Evolutionary conservation across 2,888 invertebrate species (phyloP).

Genomic region (Ichneumoninae sp.): DNA sequence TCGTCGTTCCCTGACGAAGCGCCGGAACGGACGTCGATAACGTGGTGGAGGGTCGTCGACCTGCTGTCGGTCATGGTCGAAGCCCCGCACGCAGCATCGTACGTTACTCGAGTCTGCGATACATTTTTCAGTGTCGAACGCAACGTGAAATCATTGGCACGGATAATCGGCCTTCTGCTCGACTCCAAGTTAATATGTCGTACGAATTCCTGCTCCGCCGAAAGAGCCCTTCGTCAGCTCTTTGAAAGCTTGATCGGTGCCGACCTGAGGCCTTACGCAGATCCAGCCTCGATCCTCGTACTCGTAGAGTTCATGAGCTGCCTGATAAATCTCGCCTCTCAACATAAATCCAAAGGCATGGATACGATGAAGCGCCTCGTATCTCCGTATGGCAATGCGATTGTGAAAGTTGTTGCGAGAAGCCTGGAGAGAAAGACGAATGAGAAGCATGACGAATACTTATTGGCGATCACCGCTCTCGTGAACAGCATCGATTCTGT

Average conservation of each 20-base stretch:
- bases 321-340: conserved; percentile 54
- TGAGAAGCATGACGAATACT: conserved; percentile 60
- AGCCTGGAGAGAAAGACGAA: conserved; percentile 62
- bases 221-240: conserved; percentile 66
- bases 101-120: conserved; percentile 58
- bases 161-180: conserved; percentile 72
- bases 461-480: conserved; percentile 21
- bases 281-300: conserved; percentile 64
- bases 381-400: conserved; percentile 52
- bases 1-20: conserved; percentile 72
- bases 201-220: conserved; percentile 59
- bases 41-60: conserved; percentile 14
- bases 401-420: conserved; percentile 68
- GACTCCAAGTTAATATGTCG: conserved; percentile 72
- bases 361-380: conserved; percentile 30
- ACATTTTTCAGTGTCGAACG: conserved; percentile 28
- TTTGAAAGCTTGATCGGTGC: conserved; percentile 69
- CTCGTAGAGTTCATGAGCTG: conserved; percentile 71
- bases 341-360: not conserved
- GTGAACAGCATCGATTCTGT: not conserved
- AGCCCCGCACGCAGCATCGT: conserved; percentile 63
- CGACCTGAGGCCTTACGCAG: conserved; percentile 76
- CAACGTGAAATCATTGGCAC: conserved; percentile 71
- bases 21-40: not conserved
- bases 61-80: conserved; percentile 49